Base-by-base conservation (phyloP, 2,113 vertebrate genomes). In the Aptenodytes forsteri region DNA sequence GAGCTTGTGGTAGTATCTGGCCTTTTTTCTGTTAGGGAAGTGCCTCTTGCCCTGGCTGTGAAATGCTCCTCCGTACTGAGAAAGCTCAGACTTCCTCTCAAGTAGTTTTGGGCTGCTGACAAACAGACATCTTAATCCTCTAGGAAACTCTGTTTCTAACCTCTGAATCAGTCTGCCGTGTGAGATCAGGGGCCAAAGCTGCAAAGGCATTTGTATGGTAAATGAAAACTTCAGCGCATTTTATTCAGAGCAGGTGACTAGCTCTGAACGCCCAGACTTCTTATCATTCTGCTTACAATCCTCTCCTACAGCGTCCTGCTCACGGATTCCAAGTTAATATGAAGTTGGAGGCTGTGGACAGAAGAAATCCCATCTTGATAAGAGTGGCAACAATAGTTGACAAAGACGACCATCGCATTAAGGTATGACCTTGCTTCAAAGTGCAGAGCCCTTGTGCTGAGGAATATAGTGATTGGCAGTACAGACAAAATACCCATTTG, bases 301-400 rank as follows among this genome's bases (percentile, higher is more conserved):
- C 71, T 95, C 23, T 91, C 38, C 98, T 91, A 4, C 97, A 99
- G 99, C 98, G 98, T 86, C 97, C 98, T 46, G 97, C 98, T 62
- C 99, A 99, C 5, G 97, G 98, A 44, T 99, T 99, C 96, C 98
- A 98, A 87, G 94, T 98, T 26, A 98, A 98, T 93, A 99, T 97
- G 50, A 99, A 98, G 90, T 83, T 99, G 65, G 99, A 99, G 95
- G 98, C 98, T 4, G 99, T 99, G 32, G 99, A 99, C 97, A 98
- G 97, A 82, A 97, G 99, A 78, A 99, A 99, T 94, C 98, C 99
- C 25, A 98, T 99, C 98, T 80, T 99, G 95, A 98, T 99, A 90
- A 98, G 99, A 11, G 99, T 99, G 32, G 98, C 98, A 87, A 99
- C 98, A 6, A 87, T 99, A 21, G 87, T 95, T 9, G 98, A 99